phyloP scores from a whole-genome alignment of 2,888 invertebrate genomes.

The Chaetoderma sp. region DNA sequence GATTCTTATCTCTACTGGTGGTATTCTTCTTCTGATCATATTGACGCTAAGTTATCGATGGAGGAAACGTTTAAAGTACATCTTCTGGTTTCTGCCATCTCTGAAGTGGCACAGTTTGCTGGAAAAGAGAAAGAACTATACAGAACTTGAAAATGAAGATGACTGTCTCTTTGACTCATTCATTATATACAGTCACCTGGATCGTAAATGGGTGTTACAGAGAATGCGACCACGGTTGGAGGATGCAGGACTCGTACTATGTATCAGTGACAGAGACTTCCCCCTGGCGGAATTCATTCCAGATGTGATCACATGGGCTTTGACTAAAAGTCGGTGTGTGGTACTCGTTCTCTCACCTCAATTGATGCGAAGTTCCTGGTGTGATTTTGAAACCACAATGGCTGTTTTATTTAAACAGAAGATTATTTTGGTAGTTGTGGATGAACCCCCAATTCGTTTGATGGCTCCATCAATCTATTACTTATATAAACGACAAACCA shows the following conservation, averaged over 20 bases:
- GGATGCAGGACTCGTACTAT: not conserved
- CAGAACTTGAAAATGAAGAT: not conserved
- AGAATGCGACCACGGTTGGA: not conserved
- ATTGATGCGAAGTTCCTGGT: not conserved
- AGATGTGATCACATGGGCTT: not conserved
- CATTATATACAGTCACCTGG: not conserved
- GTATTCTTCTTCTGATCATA: not conserved
- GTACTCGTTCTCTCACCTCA: not conserved
- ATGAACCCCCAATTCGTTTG: not conserved
- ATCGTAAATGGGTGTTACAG: not conserved
- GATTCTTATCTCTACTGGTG: not conserved
- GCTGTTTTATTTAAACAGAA: not conserved
- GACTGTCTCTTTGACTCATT: not conserved
- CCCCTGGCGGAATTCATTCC: not conserved
- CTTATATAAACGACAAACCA: not conserved
- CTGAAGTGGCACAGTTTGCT: not conserved
- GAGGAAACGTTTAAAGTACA: not conserved
- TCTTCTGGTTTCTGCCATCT: not conserved
- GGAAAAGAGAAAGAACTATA: not conserved
- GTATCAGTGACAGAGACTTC: not conserved
- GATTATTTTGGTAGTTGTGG: not conserved
- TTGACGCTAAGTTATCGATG: not conserved
- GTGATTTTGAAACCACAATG: not conserved
- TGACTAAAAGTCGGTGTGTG: not conserved
- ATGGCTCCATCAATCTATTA: not conserved